Base-by-base conservation (phyloP, 2,113 vertebrate genomes). In the Vulpes ferrilata region DNA sequence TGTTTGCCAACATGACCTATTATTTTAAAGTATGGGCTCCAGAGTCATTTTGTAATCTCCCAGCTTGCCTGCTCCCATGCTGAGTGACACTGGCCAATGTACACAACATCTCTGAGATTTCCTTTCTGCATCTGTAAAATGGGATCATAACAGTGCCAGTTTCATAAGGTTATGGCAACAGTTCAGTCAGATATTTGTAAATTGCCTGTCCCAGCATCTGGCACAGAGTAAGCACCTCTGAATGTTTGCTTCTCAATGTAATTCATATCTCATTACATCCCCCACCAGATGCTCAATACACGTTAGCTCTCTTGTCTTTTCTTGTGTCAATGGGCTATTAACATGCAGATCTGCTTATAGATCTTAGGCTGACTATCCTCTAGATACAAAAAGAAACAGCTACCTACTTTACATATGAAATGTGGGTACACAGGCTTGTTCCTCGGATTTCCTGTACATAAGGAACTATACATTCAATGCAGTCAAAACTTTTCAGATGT, bases 101-200 rank as follows among this genome's bases (percentile, higher is more conserved):
- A 2, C 4, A 30, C 7, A 16, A 20, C 3, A 19, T 65, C 62
- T 80, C 92, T 64, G 88, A 91, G 48, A 23, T 6, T 19, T 25
- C 7, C 43, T 64, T 82, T 57, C 57, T 51, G 65, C 6, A 3
- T 19, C 73, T 83, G 20, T n/a, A 27, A 90, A 93, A 59, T 59
- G 76, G 71, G n/a, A n/a, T 15, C 38, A 12, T 15, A 32, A 32
- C 30, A 13, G 19, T 7, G 7, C 32, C n/a, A 0, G 1, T 67
- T n/a, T 38, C 57, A 17, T 23, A 59, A 57, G 27, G 7, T 53
- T 17, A 2, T 1, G 3, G 17, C 1, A 2, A 81, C 7, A 51
- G 8, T 30, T 43, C 20, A 16, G 25, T 5, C 0, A 7, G 1
- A 32, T 16, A 55, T 43, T 6, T 19, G 1, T 4, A 64, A 76